Evolutionary conservation across 2,888 invertebrate genomes (phyloP), one percentile per base, ranked within the genome.

Genomic region (Anodontia alba): DNA sequence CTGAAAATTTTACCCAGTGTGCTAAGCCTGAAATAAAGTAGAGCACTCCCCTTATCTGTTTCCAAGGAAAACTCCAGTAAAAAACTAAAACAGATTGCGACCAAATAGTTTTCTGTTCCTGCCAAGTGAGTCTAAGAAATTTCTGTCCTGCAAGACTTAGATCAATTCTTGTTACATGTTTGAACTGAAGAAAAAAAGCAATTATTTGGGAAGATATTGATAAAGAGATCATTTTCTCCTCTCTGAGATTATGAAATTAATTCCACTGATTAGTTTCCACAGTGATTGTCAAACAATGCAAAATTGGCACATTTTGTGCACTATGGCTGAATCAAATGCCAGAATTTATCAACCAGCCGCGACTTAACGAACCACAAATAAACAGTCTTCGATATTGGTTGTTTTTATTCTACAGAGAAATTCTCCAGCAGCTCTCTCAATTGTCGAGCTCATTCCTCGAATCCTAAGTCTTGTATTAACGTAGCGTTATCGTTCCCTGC

Each of bases 201-300:
- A 84, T 84, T 80, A 76, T 76, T 84, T 72, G 75, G 71, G 80
- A 78, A 79, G 77, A 80, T 81, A 84, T 84, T 78, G 81, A 81
- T 68, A 73, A 81, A 84, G 78, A 76, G 81, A 84, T 84, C 80
- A 81, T 84, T 81, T 82, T 84, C 84, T 81, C 84, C 76, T 84
- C 80, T 72, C 57, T 76, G 69, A 84, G 84, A 84, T 84, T 84
- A 84, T 84, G 84, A 84, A 84, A 84, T 81, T 84, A 84, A 84
- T 84, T 84, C 84, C 77, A 62, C 78, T 76, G 84, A 84, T 84
- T 84, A 81, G 78, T 74, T 84, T 81, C 72, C 78, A 68, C 79
- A 76, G 79, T 77, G 70, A 76, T 81, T 78, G 78, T 84, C 84
- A 84, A 84, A 81, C 84, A 84, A 84, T 76, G 81, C 74, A 46